These are phyloP conservation scores for Gnatocerus cornutus DNA, from an alignment of 2,888 invertebrate species.

Conservation along the genomic window DNA sequence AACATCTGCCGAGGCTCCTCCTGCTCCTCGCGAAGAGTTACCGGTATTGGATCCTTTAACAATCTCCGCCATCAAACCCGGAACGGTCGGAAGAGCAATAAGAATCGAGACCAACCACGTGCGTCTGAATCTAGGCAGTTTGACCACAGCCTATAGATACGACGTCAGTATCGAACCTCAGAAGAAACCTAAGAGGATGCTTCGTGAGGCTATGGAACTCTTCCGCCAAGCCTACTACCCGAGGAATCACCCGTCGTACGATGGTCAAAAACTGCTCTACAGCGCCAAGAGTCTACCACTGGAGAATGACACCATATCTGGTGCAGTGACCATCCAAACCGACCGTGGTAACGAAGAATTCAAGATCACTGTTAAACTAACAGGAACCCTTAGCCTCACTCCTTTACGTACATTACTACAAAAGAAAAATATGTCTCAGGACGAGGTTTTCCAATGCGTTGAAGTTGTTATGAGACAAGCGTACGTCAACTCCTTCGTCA, in stretches of 20 bases:
- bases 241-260: constrained; percentile 14
- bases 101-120: constrained; percentile 11
- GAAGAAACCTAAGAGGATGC: constrained; percentile 11
- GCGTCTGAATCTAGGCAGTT: constrained; percentile 7
- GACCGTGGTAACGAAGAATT: not conserved
- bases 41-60: not conserved
- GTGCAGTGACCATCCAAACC: not conserved
- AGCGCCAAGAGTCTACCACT: not conserved
- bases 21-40: not conserved
- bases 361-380: constrained; percentile 8
- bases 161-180: constrained; percentile 9
- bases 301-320: not conserved
- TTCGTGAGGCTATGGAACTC: not conserved
- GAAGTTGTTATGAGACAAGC: constrained; percentile 30
- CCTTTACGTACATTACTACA: constrained; percentile 21
- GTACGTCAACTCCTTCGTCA: constrained; percentile 15
- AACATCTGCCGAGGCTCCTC: too few species aligned
- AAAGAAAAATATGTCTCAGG: constrained; percentile 18
- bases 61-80: not conserved
- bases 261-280: constrained; percentile 15
- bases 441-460: constrained; percentile 18
- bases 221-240: constrained; percentile 11
- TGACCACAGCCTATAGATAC: constrained; percentile 2
- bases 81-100: constrained; percentile 4
- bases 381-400: constrained; percentile 10